Conservation (phyloP, 1,140 invertebrate genomes). For the Eupristina koningsbergeri region DNA sequence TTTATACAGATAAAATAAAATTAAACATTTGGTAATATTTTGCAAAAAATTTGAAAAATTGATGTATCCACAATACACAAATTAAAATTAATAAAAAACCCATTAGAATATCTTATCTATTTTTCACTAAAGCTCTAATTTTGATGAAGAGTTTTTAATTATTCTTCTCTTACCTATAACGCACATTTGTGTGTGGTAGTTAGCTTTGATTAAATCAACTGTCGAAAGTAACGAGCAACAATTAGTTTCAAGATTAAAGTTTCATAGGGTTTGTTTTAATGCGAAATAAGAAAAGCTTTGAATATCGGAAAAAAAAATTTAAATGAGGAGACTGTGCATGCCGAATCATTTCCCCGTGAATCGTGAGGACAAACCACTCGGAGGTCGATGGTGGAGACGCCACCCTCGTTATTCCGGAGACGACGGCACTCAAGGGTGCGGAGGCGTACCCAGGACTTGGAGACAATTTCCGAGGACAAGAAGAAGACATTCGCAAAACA, state of each 20-base stretch:
- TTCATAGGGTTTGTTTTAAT: neutral
- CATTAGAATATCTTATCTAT: too few species aligned
- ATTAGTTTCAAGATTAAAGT: neutral
- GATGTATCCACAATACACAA: too few species aligned
- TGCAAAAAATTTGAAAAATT: too few species aligned
- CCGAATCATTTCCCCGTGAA: neutral
- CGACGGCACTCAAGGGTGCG: neutral
- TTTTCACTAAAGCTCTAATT: too few species aligned
- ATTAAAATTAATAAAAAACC: too few species aligned
- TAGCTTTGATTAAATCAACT: too few species aligned
- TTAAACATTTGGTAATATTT: too few species aligned
- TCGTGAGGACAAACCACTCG: neutral
- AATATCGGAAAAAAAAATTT: neutral
- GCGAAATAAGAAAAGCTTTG: neutral
- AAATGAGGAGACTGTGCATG: neutral
- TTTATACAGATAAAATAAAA: too few species aligned
- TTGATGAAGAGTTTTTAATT: too few species aligned
- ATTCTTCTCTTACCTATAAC: too few species aligned
- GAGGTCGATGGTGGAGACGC: slow-evolving; percentile 17
- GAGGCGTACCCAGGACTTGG: neutral
- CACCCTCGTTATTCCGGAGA: slow-evolving; percentile 10
- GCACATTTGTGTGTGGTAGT: too few species aligned
- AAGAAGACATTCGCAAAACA: neutral
- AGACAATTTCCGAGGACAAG: neutral
- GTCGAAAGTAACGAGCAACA: neutral